phyloP scores from a whole-genome alignment of 2,113 vertebrate genomes.

The Martes martes region DNA sequence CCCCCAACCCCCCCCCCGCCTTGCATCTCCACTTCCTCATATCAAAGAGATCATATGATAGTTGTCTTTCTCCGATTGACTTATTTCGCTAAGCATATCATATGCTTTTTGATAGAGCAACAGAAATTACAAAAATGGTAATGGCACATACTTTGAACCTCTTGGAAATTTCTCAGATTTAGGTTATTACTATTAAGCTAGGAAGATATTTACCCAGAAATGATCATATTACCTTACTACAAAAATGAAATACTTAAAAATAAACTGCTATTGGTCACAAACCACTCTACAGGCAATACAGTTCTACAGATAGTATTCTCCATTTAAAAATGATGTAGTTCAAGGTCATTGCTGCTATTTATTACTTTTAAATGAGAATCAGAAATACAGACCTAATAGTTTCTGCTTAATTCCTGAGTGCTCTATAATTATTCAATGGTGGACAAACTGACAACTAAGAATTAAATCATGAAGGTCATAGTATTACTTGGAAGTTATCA shows the following conservation, averaged over 20 bases:
- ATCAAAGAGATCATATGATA: no score
- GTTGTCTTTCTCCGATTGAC: no score
- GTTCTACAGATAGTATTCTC: not conserved
- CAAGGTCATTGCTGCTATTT: not conserved
- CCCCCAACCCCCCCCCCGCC: no score
- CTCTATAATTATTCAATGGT: not conserved
- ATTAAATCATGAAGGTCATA: not conserved
- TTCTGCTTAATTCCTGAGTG: not conserved
- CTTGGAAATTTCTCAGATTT: not conserved
- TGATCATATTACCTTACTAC: not conserved
- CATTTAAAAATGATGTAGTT: not conserved
- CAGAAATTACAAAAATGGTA: not conserved
- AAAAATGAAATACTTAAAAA: not conserved
- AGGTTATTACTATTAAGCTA: not conserved
- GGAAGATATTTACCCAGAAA: not conserved
- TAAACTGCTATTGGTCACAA: not conserved
- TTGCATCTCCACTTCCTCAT: no score
- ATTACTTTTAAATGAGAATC: not conserved
- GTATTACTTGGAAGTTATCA: not conserved
- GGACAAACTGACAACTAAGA: not conserved
- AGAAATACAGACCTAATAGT: not conserved
- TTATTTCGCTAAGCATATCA: no score
- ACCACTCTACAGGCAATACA: not conserved
- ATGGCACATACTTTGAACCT: not conserved
- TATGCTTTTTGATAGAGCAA: not conserved